A percentile compares a stretch with the other conserved stretches of the same genome.
Conservation (phyloP, 92 coral and sea anemone species). For the Umimayanthus kanabou region DNA sequence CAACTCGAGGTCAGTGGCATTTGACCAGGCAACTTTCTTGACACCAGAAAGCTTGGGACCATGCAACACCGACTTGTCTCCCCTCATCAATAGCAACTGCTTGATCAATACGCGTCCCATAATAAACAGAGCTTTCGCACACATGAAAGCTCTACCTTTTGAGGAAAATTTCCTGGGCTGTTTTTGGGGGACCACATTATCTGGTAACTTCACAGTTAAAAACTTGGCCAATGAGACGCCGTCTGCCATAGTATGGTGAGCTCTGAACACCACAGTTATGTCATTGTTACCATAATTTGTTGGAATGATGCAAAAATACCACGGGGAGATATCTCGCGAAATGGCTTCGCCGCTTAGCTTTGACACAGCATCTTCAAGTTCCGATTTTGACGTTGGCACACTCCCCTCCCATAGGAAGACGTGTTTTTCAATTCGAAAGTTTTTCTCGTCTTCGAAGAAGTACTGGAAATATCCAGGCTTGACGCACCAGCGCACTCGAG, state of each 20-base stretch:
- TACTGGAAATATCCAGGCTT: slow-evolving; percentile 85
- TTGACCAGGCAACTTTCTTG: slow-evolving; percentile 82
- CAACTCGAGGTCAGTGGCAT: slow-evolving; percentile 63
- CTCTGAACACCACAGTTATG: slow-evolving; percentile 57
- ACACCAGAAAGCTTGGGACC: slow-evolving; percentile 75
- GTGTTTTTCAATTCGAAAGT: slow-evolving; percentile 76
- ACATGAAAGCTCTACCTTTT: slow-evolving; percentile 44
- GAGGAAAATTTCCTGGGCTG: slow-evolving; percentile 66
- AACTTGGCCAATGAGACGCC: slow-evolving; percentile 81
- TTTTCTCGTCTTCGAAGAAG: slow-evolving; percentile 74
- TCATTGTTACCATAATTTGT: slow-evolving; percentile 65
- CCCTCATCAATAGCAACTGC: slow-evolving; percentile 35
- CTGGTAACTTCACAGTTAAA: slow-evolving; percentile 64
- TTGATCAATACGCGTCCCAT: slow-evolving; percentile 50
- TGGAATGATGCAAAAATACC: slow-evolving; percentile 77
- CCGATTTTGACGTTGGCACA: slow-evolving; percentile 73
- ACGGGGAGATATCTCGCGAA: slow-evolving; percentile 67
- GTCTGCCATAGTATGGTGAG: slow-evolving; percentile 83
- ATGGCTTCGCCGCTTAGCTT: slow-evolving; percentile 62
- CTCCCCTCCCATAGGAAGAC: slow-evolving; percentile 75
- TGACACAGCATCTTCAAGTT: slow-evolving; percentile 73
- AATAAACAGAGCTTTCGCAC: slow-evolving; percentile 64
- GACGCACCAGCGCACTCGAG: slow-evolving; percentile 64
- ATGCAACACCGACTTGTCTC: slow-evolving; percentile 77
- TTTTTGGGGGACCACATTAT: slow-evolving; percentile 52